phyloP scores from a whole-genome alignment of 2,797 vertebrate species.

The Huso huso region DNA sequence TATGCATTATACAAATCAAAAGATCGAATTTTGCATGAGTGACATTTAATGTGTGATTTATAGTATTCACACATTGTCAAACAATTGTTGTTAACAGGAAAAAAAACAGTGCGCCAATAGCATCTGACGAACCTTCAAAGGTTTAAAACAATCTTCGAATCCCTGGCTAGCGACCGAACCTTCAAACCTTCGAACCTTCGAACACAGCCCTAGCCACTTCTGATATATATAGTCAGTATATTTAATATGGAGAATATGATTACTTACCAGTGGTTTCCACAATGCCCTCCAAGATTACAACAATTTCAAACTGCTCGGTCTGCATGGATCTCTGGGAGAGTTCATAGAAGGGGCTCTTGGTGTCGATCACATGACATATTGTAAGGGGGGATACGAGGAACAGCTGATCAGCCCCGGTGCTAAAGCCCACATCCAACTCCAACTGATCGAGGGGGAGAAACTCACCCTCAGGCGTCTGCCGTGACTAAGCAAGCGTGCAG shows the following conservation, averaged over 20 bases:
- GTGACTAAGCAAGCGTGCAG: slow-evolving; percentile 66
- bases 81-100: too few relatives aligned
- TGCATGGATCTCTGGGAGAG: slow-evolving; percentile 96
- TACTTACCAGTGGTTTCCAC: slow-evolving; percentile 95
- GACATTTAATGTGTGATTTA: too few relatives aligned
- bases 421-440: slow-evolving; percentile 98
- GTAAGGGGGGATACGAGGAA: slow-evolving; percentile 97
- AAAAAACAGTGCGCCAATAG: too few relatives aligned
- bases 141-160: too few relatives aligned
- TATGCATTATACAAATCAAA: too few relatives aligned
- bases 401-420: slow-evolving; percentile 95
- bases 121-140: too few relatives aligned
- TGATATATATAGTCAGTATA: too few relatives aligned
- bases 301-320: slow-evolving; percentile 95
- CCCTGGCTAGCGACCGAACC: too few relatives aligned
- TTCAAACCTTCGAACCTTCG: too few relatives aligned
- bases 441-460: slow-evolving; percentile 97
- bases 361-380: slow-evolving; percentile 96
- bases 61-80: too few relatives aligned
- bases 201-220: too few relatives aligned
- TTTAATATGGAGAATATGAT: not conserved
- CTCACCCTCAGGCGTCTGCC: slow-evolving; percentile 96
- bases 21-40: too few relatives aligned
- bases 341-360: slow-evolving; percentile 98
- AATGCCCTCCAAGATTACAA: slow-evolving; percentile 96